Base-by-base conservation (phyloP, 2,797 vertebrate species). In the Acanthurus lineatus region DNA sequence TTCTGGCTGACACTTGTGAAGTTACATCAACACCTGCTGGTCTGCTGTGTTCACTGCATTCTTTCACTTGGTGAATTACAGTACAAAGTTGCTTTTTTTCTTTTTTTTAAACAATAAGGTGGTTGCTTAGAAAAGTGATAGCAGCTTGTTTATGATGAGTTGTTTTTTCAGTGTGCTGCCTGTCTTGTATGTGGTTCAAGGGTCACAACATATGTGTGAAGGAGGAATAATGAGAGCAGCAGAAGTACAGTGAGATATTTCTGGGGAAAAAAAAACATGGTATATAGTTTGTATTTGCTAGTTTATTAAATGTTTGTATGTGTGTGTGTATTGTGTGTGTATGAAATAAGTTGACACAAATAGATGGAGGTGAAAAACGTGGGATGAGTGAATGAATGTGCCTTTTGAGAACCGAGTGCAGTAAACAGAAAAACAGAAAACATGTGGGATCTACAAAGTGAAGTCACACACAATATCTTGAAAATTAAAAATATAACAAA, bases 1-100 rank as follows among this genome's bases (percentile, higher is more conserved):
- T 71, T 74, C 19, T 48, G 64, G 1, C 12, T 69, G 62, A 72
- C 58, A 71, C 75, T 77, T 59, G 54, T 62, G 22, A 78, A 64
- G 69, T 73, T 67, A 73, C 69, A 79, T 66, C 75, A 65, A 66
- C 78, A 82, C 48, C 77, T 83, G 76, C 76, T 69, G 73, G 79
- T 63, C 35, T 67, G 40, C 59, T 22, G 25, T 25, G 7, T 59
- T 79, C 60, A 82, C 73, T 60, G n/a, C 69, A 76, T 62, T 45
- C 32, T 11, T 52, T 28, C 4, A 28, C 35, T 68, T 20, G 16
- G n/a, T 59, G 11, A 64, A 68, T 17, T 12, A 49, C 3, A 44
- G 15, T 19, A 51, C 4, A 52, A 11, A 77, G 32, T 60, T 3
- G 0, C 25, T 4, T 47, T 47, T 53, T 45, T 19, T 51, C 9